Conservation (phyloP, 2,797 vertebrate genomes). For the Alectoris magna region DNA sequence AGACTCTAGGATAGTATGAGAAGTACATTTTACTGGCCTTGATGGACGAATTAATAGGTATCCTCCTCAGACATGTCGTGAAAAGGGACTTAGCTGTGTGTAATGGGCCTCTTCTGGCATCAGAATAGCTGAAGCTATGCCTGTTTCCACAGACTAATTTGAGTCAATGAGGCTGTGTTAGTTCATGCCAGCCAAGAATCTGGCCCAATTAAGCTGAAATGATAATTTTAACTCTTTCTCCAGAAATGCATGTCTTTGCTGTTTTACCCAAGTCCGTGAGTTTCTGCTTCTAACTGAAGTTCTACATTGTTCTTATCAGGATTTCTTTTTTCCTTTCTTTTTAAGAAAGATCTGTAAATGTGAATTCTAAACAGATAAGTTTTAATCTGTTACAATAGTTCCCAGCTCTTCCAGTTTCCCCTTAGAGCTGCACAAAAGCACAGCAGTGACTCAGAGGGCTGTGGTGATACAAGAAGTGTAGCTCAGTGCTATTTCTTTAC, state of each 20-base stretch:
- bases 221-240: slow-evolving; percentile 4
- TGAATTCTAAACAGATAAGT: slow-evolving; percentile 15
- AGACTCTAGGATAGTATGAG: background rate
- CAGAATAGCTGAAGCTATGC: background rate
- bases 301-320: background rate
- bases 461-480: background rate
- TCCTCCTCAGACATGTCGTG: background rate
- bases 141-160: background rate
- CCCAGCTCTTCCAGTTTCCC: background rate
- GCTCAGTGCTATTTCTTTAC: background rate
- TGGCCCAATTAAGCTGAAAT: background rate
- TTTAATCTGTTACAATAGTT: background rate
- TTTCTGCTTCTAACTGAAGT: background rate
- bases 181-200: slow-evolving; percentile 1
- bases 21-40: background rate
- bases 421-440: background rate
- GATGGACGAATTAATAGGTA: background rate
- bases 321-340: background rate
- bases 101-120: background rate
- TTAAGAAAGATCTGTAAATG: background rate
- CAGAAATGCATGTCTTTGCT: background rate
- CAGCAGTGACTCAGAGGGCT: background rate
- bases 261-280: slow-evolving; percentile 2
- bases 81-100: background rate
- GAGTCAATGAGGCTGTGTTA: background rate